phyloP scores from a whole-genome alignment of 2,888 invertebrate genomes.

The Hyposoter dolosus region DNA sequence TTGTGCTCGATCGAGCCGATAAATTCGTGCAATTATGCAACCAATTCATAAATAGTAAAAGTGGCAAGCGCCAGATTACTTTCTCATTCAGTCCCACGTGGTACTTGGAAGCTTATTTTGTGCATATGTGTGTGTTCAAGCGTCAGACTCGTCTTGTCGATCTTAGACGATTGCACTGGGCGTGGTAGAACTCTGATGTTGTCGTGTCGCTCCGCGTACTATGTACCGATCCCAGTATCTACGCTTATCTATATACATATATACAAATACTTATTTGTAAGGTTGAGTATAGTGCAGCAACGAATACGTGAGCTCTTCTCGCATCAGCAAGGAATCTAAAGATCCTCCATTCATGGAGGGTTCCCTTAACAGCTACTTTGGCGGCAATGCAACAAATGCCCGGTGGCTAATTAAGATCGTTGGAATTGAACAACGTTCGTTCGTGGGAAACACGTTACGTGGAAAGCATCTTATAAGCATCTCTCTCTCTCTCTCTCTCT shows the following conservation, averaged over 20 bases:
- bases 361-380: constrained; percentile 58
- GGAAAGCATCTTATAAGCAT: constrained; percentile 51
- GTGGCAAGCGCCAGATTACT: constrained; percentile 23
- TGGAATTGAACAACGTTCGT: constrained; percentile 69
- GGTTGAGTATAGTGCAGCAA: constrained; percentile 16
- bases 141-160: constrained; percentile 44
- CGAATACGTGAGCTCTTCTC: constrained; percentile 41
- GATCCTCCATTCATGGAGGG: constrained; percentile 70
- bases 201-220: constrained; percentile 51
- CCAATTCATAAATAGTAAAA: constrained; percentile 33
- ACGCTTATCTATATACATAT: constrained; percentile 10
- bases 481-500: constrained; percentile 13
- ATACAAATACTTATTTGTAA: neutral
- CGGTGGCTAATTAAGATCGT: constrained; percentile 73
- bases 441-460: constrained; percentile 69
- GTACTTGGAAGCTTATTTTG: constrained; percentile 4
- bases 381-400: constrained; percentile 56
- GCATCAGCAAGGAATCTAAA: constrained; percentile 59
- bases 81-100: neutral
- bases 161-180: constrained; percentile 54
- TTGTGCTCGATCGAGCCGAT: constrained; percentile 63
- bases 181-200: constrained; percentile 54
- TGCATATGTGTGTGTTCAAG: neutral
- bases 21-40: constrained; percentile 57
- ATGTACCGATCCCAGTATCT: constrained; percentile 19